Percentiles rank a stretch among this genome's conserved stretches.
These are phyloP conservation scores for Aphidoletes aphidimyza DNA, from an alignment of 2,888 invertebrate species.

Conservation along the genomic window DNA sequence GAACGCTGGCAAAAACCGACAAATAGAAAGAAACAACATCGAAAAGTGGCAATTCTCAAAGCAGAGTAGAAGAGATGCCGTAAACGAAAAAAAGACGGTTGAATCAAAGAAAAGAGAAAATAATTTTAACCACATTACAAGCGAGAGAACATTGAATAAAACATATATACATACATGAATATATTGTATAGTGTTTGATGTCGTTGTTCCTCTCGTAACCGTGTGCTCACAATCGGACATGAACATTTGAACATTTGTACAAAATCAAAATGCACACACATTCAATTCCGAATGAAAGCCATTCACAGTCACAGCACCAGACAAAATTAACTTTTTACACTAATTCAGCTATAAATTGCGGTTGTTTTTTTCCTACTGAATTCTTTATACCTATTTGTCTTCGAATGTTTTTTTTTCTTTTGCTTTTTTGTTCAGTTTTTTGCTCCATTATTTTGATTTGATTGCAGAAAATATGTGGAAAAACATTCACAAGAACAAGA, in stretches of 20 bases:
- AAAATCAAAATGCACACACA: neutral
- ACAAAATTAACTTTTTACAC: neutral
- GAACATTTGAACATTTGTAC: too few species aligned
- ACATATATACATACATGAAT: neutral
- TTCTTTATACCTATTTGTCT: neutral
- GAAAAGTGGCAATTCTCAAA: neutral
- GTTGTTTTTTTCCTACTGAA: neutral
- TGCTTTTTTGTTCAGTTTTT: neutral
- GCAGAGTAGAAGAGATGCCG: neutral
- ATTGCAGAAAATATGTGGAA: neutral
- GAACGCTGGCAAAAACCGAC: too few species aligned
- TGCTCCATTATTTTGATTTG: neutral
- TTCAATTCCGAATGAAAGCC: neutral
- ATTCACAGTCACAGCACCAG: neutral
- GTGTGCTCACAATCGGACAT: conserved; percentile 35
- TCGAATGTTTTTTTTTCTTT: neutral
- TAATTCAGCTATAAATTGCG: neutral
- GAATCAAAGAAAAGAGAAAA: conserved; percentile 48
- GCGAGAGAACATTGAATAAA: conserved; percentile 3
- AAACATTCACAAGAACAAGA: neutral
- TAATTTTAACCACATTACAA: conserved; percentile 45
- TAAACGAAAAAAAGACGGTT: neutral
- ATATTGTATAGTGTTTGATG: neutral
- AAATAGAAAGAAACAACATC: too few species aligned
- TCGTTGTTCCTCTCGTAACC: conserved; percentile 25